Base-by-base conservation (phyloP, 2,113 vertebrate species). In the Tamias sibiricus region DNA sequence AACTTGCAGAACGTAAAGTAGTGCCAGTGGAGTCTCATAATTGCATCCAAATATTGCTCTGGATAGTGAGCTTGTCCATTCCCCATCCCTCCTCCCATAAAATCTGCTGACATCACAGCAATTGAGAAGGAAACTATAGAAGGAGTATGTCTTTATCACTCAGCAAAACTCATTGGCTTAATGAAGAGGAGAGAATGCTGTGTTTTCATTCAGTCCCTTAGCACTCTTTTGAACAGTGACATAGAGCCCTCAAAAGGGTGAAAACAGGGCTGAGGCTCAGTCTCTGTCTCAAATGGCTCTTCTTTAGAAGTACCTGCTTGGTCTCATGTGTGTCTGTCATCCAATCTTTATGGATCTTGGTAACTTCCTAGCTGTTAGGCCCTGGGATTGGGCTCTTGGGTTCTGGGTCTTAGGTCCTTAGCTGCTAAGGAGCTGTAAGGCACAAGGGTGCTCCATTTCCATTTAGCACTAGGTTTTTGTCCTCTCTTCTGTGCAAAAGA, bases 11-110 rank as follows among this genome's bases (percentile, higher is more conserved):
- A 93, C 69, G 90, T 93, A 96, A 94, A 93, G 76, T 82, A 86
- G 80, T 97, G 95, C 93, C 91, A 82, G 85, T 90, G 84, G 90
- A 96, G 96, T 95, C 96, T 96, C 86, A 87, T 96, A 97, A 97
- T 97, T 95, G 95, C 66, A 37, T 95, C 81, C 85, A 77, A 80
- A 95, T 95, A 95, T 95, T 86, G 93, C 95, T 93, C 69, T 94
- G 71, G 49, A 59, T 94, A 87, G 77, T 97, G 88, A 94, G 47
- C 74, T 82, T 94, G 69, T 97, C 91, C 79, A 49, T 84, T 96
- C 91, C 57, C 93, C 92, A 12, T 85, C 57, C 20, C 85, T 97
- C 94, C 94, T 97, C 95, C 95, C 96, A 84, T 93, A 76, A 97
- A 97, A 97, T 96, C 64, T 97, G 97, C 97, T 96, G 95, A 97